Percentiles rank a stretch among this genome's conserved stretches.
Conservation (phyloP, 2,113 vertebrate genomes). For the Solea senegalensis region DNA sequence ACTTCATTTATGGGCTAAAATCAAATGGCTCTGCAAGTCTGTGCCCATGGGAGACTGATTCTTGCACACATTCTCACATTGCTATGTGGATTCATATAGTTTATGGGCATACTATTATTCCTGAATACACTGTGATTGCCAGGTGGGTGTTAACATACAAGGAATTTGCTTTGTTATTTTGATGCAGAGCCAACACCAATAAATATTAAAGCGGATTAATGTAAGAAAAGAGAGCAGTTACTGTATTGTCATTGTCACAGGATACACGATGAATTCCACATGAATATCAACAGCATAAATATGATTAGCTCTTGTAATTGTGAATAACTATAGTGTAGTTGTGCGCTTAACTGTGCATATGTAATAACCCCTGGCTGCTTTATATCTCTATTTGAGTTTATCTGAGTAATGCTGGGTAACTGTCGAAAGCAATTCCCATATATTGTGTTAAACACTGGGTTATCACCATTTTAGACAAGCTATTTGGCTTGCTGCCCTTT, state of each 20-base stretch:
- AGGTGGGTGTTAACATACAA: neutral
- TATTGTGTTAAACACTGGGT: too few species aligned
- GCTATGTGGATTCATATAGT: neutral
- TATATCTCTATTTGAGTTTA: neutral
- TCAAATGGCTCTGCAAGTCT: slow-evolving; percentile 27
- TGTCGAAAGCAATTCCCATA: too few species aligned
- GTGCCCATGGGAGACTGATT: slow-evolving; percentile 16
- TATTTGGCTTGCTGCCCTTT: too few species aligned
- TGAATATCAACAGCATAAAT: neutral
- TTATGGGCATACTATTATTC: neutral
- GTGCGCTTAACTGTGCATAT: neutral
- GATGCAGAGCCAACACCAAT: neutral
- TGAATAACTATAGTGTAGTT: neutral
- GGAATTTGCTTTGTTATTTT: neutral
- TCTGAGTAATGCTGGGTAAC: neutral
- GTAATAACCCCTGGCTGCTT: neutral
- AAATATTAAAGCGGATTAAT: too few species aligned
- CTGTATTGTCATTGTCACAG: too few species aligned
- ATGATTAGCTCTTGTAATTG: neutral
- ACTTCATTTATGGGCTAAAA: slow-evolving; percentile 21
- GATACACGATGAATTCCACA: neutral
- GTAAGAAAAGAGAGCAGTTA: too few species aligned
- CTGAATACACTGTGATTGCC: neutral
- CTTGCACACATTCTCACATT: slow-evolving; percentile 12
- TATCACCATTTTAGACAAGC: too few species aligned